Evolutionary conservation across 2,113 vertebrate genomes (phyloP).

Genomic region (Sus scrofa): T2T-Sscrofa CM000813.6:98552001-98552500

Average conservation of each 20-base stretch:
- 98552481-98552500: neutral
- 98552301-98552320: neutral
- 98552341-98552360: neutral
- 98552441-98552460: neutral
- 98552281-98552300: neutral
- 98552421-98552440: neutral
- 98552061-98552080: neutral
- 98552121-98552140: neutral
- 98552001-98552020: too few relatives aligned
- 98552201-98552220: neutral
- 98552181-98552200: neutral
- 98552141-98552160: neutral
- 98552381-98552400: neutral
- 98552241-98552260: neutral
- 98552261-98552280: neutral
- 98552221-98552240: neutral
- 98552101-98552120: neutral
- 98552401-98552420: neutral
- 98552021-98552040: too few relatives aligned
- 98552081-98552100: neutral
- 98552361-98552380: neutral
- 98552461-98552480: neutral
- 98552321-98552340: neutral
- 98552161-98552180: neutral
- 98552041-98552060: neutral